phyloP scores from a whole-genome alignment of 2,888 invertebrate species.

The Leptodirus hochenwartii region DNA sequence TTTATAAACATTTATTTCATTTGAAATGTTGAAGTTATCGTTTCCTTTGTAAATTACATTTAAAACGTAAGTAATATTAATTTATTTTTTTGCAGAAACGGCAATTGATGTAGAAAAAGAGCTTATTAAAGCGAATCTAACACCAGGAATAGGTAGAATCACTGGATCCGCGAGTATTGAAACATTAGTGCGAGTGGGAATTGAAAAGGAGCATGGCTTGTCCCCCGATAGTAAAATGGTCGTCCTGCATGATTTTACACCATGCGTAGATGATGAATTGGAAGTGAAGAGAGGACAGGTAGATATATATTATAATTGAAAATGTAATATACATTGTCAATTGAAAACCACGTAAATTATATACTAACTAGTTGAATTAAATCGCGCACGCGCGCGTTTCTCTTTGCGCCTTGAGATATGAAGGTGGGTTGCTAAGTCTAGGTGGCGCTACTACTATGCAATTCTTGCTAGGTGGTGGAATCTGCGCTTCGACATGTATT shows the following conservation, averaged over 20 bases:
- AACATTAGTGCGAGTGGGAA: slow-evolving; percentile 72
- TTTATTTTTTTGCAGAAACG: slow-evolving; percentile 35
- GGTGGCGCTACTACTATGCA: too few species aligned
- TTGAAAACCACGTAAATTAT: not conserved
- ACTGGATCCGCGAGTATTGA: slow-evolving; percentile 91
- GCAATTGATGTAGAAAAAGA: slow-evolving; percentile 67
- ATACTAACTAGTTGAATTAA: too few species aligned
- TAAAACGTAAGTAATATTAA: slow-evolving; percentile 4
- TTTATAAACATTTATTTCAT: not conserved
- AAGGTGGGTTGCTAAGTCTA: too few species aligned
- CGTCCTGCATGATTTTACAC: slow-evolving; percentile 83
- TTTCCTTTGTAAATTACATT: slow-evolving; percentile 7
- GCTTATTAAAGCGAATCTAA: slow-evolving; percentile 39
- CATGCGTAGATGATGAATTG: slow-evolving; percentile 87
- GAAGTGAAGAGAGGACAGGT: slow-evolving; percentile 75
- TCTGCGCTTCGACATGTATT: too few species aligned
- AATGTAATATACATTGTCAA: too few species aligned
- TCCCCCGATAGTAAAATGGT: slow-evolving; percentile 92
- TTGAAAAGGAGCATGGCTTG: slow-evolving; percentile 81
- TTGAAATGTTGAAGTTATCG: slow-evolving; percentile 9
- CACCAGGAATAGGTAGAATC: slow-evolving; percentile 77
- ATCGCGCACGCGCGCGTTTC: too few species aligned
- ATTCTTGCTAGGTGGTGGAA: too few species aligned
- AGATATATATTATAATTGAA: slow-evolving; percentile 13
- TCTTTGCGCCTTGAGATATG: too few species aligned